Conservation (phyloP, 2,113 vertebrate species). For the Dermatemys mawii region DNA sequence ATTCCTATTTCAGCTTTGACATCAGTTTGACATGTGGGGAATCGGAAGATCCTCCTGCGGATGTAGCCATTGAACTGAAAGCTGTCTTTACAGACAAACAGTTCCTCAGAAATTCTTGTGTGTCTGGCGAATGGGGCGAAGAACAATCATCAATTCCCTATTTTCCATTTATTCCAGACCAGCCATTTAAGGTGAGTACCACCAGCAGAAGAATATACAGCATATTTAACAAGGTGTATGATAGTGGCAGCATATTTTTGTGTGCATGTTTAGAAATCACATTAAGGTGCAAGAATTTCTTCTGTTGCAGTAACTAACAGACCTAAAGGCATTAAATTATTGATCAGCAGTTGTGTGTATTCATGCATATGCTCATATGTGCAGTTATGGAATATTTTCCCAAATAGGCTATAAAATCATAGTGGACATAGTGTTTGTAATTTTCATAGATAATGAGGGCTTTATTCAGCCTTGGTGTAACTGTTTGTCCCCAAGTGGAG, state of each 20-base stretch:
- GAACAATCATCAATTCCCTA: conserved; percentile 92
- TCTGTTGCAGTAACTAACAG: neutral
- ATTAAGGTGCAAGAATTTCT: rapidly evolving
- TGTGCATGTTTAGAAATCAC: neutral
- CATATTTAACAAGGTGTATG: rapidly evolving
- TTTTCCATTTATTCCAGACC: conserved; percentile 98
- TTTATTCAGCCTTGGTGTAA: conserved; percentile 3
- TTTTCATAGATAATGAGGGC: conserved; percentile 38
- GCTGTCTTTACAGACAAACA: conserved; percentile 92
- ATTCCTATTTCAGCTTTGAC: conserved; percentile 85
- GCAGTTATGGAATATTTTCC: neutral
- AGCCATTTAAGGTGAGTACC: conserved; percentile 94
- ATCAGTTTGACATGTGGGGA: conserved; percentile 94
- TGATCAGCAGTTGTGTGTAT: rapidly evolving
- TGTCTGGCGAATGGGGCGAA: conserved; percentile 92
- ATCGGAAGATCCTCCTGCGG: conserved; percentile 82
- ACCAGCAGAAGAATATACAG: rapidly evolving
- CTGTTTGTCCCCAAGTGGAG: conserved; percentile 3
- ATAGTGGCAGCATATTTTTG: neutral
- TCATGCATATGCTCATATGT: neutral
- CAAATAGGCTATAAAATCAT: neutral
- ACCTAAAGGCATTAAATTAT: neutral
- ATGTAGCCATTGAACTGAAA: conserved; percentile 95
- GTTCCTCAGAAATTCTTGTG: conserved; percentile 90
- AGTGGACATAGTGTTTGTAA: neutral